phyloP scores from a whole-genome alignment of 92 coral and sea anemone species.

The Zoanthus sansibaricus region DNA sequence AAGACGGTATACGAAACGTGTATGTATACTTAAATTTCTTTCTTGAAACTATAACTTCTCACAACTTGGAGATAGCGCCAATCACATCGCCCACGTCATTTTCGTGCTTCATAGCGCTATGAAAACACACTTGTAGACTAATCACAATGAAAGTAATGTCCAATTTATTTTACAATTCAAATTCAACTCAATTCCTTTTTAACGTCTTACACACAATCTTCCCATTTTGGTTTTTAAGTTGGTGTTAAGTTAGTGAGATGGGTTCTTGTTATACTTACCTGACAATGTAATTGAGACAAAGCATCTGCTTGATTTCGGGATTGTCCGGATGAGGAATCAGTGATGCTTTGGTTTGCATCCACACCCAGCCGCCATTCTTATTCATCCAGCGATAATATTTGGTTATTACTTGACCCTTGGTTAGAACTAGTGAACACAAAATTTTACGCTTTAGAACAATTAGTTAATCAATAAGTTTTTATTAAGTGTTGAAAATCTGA shows the following conservation, averaged over 20 bases:
- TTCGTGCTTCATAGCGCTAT: too few relatives aligned
- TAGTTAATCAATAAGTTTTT: too few relatives aligned
- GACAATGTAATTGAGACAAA: conserved; percentile 91
- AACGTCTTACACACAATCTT: not conserved
- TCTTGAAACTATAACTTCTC: too few relatives aligned
- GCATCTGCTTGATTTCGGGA: conserved; percentile 88
- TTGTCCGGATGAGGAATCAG: conserved; percentile 89
- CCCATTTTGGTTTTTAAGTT: not conserved
- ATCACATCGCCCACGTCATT: too few relatives aligned
- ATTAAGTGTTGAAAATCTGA: too few relatives aligned
- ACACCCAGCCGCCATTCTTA: conserved; percentile 99
- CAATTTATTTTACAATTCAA: too few relatives aligned
- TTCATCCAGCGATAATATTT: conserved; percentile 99
- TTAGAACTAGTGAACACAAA: conserved; percentile 62
- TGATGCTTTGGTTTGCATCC: conserved; percentile 95
- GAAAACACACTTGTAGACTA: too few relatives aligned
- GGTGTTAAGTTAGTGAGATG: not conserved
- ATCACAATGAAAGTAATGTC: too few relatives aligned
- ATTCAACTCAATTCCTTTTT: not conserved
- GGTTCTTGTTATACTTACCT: conserved; percentile 64
- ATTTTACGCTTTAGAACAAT: too few relatives aligned
- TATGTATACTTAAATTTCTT: too few relatives aligned
- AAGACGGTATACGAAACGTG: too few relatives aligned
- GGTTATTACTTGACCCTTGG: conserved; percentile 93
- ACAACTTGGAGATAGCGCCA: too few relatives aligned